A percentile compares a stretch with the other conserved stretches of the same genome.
These are phyloP conservation scores for Danio choprae DNA, from an alignment of 2,797 vertebrate genomes.

Conservation along the genomic window DNA sequence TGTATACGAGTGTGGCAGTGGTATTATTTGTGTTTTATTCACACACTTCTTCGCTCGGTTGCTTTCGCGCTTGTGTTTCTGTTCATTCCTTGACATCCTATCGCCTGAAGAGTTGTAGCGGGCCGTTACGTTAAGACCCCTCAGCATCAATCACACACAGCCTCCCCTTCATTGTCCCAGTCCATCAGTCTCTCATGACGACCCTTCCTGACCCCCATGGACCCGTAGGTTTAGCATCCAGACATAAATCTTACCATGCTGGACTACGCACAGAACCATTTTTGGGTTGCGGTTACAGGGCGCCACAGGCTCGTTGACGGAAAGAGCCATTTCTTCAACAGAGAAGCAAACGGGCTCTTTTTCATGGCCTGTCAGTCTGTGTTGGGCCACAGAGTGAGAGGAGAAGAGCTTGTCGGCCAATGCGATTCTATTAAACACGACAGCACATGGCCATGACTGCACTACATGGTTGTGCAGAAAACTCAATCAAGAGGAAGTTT, in stretches of 20 bases:
- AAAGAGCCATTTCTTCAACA: slow-evolving; percentile 47
- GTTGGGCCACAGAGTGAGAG: slow-evolving; percentile 28
- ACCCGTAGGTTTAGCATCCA: slow-evolving; percentile 51
- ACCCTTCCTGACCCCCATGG: slow-evolving; percentile 36
- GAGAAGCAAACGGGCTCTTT: slow-evolving; percentile 56
- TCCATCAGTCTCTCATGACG: slow-evolving; percentile 50
- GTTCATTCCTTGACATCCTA: slow-evolving; percentile 50
- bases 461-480: not conserved
- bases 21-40: slow-evolving; percentile 29
- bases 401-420: slow-evolving; percentile 27
- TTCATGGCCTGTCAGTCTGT: slow-evolving; percentile 48
- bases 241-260: slow-evolving; percentile 50
- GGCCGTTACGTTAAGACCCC: slow-evolving; percentile 52
- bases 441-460: slow-evolving; percentile 28
- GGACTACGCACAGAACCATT: slow-evolving; percentile 3
- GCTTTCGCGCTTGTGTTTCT: slow-evolving; percentile 33
- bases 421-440: slow-evolving; percentile 32
- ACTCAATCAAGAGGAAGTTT: slow-evolving; percentile 45
- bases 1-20: slow-evolving; percentile 22
- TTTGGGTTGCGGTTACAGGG: slow-evolving; percentile 26
- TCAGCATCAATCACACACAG: slow-evolving; percentile 56
- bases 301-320: slow-evolving; percentile 39
- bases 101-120: slow-evolving; percentile 55
- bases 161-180: slow-evolving; percentile 41
- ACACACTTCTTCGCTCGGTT: not conserved